These are phyloP conservation scores for Atta colombica DNA, from an alignment of 1,140 invertebrate species.

Conservation along the genomic window DNA sequence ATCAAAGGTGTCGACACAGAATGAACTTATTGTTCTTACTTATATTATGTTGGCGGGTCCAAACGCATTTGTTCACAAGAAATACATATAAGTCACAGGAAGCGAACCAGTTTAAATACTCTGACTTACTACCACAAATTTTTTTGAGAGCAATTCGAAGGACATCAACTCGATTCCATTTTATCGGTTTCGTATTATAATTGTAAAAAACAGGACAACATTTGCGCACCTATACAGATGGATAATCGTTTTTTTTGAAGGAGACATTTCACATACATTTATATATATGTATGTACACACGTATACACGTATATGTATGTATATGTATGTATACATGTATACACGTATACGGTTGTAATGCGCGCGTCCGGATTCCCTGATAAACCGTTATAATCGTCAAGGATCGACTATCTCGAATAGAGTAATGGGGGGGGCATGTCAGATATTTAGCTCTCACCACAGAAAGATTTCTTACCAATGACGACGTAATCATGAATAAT, in stretches of 20 bases:
- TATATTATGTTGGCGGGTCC: no score
- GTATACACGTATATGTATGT: background rate
- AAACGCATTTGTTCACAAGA: no score
- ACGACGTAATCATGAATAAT: slow-evolving; percentile 25
- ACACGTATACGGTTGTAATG: background rate
- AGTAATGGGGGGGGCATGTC: background rate
- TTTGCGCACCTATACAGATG: background rate
- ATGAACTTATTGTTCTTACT: no score
- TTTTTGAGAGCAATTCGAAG: slow-evolving; percentile 25
- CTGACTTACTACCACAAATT: background rate
- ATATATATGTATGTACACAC: background rate
- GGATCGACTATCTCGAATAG: slow-evolving; percentile 28
- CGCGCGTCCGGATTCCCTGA: slow-evolving; percentile 54
- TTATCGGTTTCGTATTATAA: slow-evolving; percentile 25
- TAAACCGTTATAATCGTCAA: slow-evolving; percentile 54
- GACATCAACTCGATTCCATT: slow-evolving; percentile 23
- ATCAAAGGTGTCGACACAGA: no score
- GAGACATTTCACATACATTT: background rate
- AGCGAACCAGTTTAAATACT: slow-evolving; percentile 22
- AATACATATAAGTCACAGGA: slow-evolving; percentile 1
- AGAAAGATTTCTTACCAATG: slow-evolving; percentile 11
- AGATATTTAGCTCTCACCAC: slow-evolving; percentile 39
- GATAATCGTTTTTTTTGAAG: background rate
- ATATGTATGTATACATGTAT: background rate
- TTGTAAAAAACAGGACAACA: background rate